phyloP scores from a whole-genome alignment of 1,140 invertebrate genomes.

The Pogonomyrmex barbatus region DNA sequence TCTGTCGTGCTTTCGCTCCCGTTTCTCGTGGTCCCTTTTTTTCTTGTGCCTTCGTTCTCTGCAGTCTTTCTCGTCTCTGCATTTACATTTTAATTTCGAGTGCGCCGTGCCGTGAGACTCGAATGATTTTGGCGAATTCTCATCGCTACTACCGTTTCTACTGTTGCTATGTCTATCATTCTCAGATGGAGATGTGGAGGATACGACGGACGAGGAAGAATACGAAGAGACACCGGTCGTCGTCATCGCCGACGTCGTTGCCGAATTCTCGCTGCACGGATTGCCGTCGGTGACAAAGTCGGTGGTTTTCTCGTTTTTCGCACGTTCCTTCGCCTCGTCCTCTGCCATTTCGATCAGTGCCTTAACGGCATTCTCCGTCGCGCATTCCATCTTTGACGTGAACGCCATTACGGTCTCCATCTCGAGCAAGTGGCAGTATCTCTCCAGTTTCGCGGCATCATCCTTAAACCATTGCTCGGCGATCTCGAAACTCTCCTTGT shows the following conservation, averaged over 20 bases:
- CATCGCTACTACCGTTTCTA: slow-evolving; percentile 67
- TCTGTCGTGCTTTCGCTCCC: slow-evolving; percentile 74
- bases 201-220: slow-evolving; percentile 49
- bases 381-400: slow-evolving; percentile 82
- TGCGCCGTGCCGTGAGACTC: slow-evolving; percentile 28
- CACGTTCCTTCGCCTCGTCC: slow-evolving; percentile 82
- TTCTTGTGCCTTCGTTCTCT: slow-evolving; percentile 76
- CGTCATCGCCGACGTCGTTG: slow-evolving; percentile 1
- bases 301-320: slow-evolving; percentile 67
- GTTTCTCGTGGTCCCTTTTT: slow-evolving; percentile 73
- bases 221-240: slow-evolving; percentile 41
- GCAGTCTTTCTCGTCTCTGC: slow-evolving; percentile 73
- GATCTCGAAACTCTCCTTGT: slow-evolving; percentile 81
- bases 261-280: slow-evolving; percentile 24
- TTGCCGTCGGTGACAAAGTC: slow-evolving; percentile 21
- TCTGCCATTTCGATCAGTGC: slow-evolving; percentile 85
- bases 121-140: slow-evolving; percentile 67
- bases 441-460: slow-evolving; percentile 75
- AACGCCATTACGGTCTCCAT: slow-evolving; percentile 81
- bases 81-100: slow-evolving; percentile 64
- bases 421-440: slow-evolving; percentile 79
- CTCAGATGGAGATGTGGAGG: slow-evolving; percentile 65
- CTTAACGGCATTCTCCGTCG: slow-evolving; percentile 84
- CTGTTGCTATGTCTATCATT: slow-evolving; percentile 58
- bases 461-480: slow-evolving; percentile 77